These are phyloP conservation scores for Odontesthes bonariensis DNA, from an alignment of 2,113 vertebrate genomes.

Conservation along the genomic window DNA sequence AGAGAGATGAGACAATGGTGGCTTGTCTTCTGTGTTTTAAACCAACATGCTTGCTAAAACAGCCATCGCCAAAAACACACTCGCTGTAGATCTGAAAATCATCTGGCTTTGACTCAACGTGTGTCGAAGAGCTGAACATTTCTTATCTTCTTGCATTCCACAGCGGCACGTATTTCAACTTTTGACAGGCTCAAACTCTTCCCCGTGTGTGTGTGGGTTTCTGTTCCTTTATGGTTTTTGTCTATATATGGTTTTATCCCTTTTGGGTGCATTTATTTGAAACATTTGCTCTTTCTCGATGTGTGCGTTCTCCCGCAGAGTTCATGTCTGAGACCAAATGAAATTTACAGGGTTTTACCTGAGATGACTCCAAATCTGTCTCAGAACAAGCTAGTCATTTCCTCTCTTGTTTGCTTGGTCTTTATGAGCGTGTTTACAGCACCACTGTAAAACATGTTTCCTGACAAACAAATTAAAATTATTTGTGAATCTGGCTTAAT, in stretches of 20 bases:
- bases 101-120: constrained; percentile 41
- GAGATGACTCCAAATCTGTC: constrained; percentile 9
- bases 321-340: background rate
- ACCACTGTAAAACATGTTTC: background rate
- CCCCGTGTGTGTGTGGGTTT: background rate
- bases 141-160: constrained; percentile 52
- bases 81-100: background rate
- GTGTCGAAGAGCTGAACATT: constrained; percentile 21
- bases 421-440: background rate
- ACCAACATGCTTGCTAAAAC: background rate
- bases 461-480: constrained; percentile 5
- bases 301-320: background rate
- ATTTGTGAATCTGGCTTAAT: background rate
- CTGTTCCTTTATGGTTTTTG: constrained; percentile 1
- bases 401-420: background rate
- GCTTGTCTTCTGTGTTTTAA: constrained; percentile 12
- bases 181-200: background rate
- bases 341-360: constrained; percentile 2
- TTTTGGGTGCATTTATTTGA: constrained; percentile 11
- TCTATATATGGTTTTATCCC: constrained; percentile 6
- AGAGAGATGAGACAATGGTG: constrained; percentile 25
- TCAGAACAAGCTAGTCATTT: constrained; percentile 24
- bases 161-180: background rate
- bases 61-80: background rate
- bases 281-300: background rate